Evolutionary conservation across 1,140 invertebrate genomes (phyloP).

Genomic region (Drosophila melanica): DNA sequence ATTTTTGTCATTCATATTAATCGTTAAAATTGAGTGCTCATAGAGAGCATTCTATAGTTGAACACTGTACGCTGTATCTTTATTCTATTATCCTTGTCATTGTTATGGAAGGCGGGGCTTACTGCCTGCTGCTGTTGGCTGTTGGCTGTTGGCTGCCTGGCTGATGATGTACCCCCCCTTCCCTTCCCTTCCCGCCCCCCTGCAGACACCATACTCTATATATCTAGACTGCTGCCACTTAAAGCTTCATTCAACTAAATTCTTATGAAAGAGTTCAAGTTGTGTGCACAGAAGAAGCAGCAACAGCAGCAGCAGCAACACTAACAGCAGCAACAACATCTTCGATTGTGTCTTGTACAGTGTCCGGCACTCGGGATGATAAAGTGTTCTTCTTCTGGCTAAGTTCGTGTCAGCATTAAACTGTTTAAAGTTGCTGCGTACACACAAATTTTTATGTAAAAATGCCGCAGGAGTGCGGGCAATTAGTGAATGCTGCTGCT

Average conservation of each 20-base stretch:
- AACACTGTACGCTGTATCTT: conserved; percentile 20
- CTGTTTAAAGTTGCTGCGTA: conserved; percentile 41
- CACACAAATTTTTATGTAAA: conserved; percentile 36
- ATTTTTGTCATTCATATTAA: conserved; percentile 24
- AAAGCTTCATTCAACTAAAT: conserved; percentile 73
- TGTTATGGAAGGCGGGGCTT: conserved; percentile 51
- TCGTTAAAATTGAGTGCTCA: conserved; percentile 20
- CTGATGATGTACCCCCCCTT: conserved; percentile 3
- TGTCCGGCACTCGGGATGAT: conserved; percentile 63
- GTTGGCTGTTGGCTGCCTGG: conserved; percentile 3
- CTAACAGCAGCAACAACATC: conserved; percentile 29
- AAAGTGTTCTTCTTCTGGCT: conserved; percentile 55
- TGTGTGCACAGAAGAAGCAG: conserved; percentile 47
- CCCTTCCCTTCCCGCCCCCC: background rate
- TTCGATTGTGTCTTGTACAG: conserved; percentile 52
- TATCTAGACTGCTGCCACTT: conserved; percentile 56
- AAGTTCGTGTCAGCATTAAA: conserved; percentile 34
- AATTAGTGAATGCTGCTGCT: conserved; percentile 46
- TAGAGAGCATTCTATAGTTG: conserved; percentile 39
- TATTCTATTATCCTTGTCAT: conserved; percentile 63
- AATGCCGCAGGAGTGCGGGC: conserved; percentile 46
- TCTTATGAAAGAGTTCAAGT: conserved; percentile 74
- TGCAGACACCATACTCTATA: conserved; percentile 16
- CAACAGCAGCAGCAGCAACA: background rate
- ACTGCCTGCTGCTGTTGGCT: background rate